Percentiles rank a stretch among this genome's conserved stretches.
These are phyloP conservation scores for Aix galericulata DNA, from an alignment of 2,113 vertebrate genomes.

Conservation along the genomic window DNA sequence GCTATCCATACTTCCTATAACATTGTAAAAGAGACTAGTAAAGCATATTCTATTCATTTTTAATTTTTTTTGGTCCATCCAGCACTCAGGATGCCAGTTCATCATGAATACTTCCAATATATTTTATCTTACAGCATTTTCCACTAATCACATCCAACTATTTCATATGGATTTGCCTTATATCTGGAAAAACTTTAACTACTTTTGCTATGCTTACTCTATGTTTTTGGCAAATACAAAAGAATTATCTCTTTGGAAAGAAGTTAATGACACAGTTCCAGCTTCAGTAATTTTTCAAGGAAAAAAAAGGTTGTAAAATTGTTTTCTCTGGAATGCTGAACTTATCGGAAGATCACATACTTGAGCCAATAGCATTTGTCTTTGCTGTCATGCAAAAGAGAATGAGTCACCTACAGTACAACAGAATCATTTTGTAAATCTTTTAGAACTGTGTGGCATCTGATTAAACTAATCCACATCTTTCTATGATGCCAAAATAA, in stretches of 20 bases:
- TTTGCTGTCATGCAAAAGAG: conserved; percentile 45
- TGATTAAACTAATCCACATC: conserved; percentile 66
- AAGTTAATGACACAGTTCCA: conserved; percentile 54
- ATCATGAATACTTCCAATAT: not conserved
- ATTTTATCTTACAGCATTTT: not conserved
- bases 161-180: not conserved
- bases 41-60: not conserved
- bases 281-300: conserved; percentile 31
- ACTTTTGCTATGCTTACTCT: not conserved
- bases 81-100: not conserved
- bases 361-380: conserved; percentile 32
- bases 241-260: conserved; percentile 51
- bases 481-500: conserved; percentile 70
- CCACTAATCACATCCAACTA: not conserved
- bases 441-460: conserved; percentile 49
- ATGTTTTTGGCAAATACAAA: conserved; percentile 16
- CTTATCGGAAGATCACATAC: conserved; percentile 31
- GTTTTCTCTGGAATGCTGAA: conserved; percentile 43
- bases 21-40: not conserved
- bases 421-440: conserved; percentile 32
- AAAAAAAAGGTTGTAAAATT: conserved; percentile 37
- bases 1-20: not conserved
- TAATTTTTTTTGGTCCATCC: not conserved
- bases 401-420: conserved; percentile 46
- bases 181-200: conserved; percentile 19